Conservation (phyloP, 2,113 vertebrate species). For the Eurypyga helias region DNA sequence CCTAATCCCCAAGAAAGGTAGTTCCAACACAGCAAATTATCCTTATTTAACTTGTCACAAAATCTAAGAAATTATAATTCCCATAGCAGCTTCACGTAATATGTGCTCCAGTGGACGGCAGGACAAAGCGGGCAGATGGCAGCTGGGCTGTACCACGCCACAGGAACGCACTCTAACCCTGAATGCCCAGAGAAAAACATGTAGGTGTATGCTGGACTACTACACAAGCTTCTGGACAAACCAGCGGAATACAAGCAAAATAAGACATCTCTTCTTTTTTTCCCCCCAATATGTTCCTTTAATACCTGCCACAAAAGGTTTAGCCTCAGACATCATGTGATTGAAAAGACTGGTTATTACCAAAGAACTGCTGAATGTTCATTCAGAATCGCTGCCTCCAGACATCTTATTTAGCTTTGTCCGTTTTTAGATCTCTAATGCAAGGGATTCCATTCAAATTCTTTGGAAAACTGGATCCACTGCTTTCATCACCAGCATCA, state of each 20-base stretch:
- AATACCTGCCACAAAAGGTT: background rate
- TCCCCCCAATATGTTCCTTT: background rate
- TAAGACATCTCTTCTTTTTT: rapidly evolving
- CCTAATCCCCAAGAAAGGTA: background rate
- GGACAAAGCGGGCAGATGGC: rapidly evolving
- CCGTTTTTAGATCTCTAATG: background rate
- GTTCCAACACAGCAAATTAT: background rate
- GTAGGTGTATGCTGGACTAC: background rate
- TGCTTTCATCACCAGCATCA: background rate
- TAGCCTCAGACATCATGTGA: background rate
- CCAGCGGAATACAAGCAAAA: background rate
- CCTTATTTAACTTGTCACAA: background rate
- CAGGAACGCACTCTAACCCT: background rate
- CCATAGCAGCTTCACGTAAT: background rate
- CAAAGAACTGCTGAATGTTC: background rate
- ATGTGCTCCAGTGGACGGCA: background rate
- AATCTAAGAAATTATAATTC: background rate
- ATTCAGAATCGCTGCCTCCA: background rate
- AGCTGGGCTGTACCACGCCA: background rate
- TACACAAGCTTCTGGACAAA: background rate
- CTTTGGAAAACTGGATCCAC: background rate
- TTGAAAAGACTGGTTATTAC: background rate
- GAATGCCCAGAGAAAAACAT: background rate
- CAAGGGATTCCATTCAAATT: background rate
- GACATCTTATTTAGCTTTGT: background rate